Evolutionary conservation across 2,113 vertebrate genomes (phyloP).

Genomic region (Oryctolagus cuniculus): DNA sequence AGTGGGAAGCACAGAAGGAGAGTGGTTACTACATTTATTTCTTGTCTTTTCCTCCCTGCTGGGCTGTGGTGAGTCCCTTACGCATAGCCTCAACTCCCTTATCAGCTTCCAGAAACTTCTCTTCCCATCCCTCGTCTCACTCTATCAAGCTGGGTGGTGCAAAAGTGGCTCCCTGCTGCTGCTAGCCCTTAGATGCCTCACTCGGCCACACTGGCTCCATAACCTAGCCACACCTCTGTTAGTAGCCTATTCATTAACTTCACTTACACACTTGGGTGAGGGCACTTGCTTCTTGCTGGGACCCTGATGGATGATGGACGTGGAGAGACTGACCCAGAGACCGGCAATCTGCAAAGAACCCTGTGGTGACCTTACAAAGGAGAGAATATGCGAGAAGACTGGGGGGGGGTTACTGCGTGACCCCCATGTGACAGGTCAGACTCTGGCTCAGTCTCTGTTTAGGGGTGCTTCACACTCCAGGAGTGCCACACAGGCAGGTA

Average conservation of each 20-base stretch:
- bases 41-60: not conserved
- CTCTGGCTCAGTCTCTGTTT: not conserved
- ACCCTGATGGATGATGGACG: not conserved
- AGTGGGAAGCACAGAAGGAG: not conserved
- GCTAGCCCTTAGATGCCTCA: not conserved
- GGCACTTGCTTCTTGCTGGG: not conserved
- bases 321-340: not conserved
- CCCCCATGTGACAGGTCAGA: not conserved
- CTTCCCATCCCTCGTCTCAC: not conserved
- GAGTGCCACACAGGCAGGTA: not conserved
- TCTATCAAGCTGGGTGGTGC: not conserved
- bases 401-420: fast-evolving
- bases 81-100: not conserved
- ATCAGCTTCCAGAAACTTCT: conserved; percentile 19
- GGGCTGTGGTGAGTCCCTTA: not conserved
- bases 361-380: not conserved
- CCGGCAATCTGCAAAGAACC: not conserved
- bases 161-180: not conserved
- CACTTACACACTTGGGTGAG: not conserved
- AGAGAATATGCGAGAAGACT: not conserved
- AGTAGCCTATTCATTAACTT: not conserved
- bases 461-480: fast-evolving
- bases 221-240: not conserved
- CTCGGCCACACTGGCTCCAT: not conserved
- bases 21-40: not conserved